Base-by-base conservation (phyloP, 2,113 vertebrate genomes). In the Xiphorhynchus elegans region DNA sequence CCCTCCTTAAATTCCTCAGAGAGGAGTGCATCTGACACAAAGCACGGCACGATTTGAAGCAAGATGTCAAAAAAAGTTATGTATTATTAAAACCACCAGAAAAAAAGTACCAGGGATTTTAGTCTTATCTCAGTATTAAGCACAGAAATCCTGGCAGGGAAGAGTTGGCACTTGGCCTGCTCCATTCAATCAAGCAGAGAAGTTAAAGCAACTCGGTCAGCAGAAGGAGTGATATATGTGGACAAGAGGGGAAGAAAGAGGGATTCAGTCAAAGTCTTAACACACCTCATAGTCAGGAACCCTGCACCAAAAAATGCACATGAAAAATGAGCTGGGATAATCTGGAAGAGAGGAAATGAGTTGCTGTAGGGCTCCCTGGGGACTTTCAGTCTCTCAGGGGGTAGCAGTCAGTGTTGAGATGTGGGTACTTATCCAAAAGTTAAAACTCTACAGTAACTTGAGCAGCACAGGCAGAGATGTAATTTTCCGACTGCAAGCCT, bases 21-120 rank as follows among this genome's bases (percentile, higher is more conserved):
- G 66, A 73, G 67, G 35, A 91, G 40, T 44, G 37, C 68, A 78
- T 75, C 89, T 89, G 64, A 87, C 89, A 95, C 19, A 66, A 92
- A 87, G 68, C 44, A 87, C 46, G 70, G 86, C 77, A 90, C 87
- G 76, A 94, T 68, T 58, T 81, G 85, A 89, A 95, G 80, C 44
- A 62, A 95, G 60, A 62, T 58, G 73, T 84, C 83, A 92, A 82
- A 49, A 56, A 84, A 94, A 89, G 23, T 79, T 92, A 87, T 78
- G 84, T 91, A 76, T 70, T 24, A 82, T 84, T 89, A 82, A 93
- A 94, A 77, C 25, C 55, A 70, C 16, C 66, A 95, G 72, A 72
- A 83, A 81, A 87, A 64, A 83, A 56, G 58, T 62, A 75, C 58
- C 24, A 21, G 21, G 66, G 46, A 79, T 77, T 88, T 90, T 64